These are phyloP conservation scores for Sebastes trivittatus DNA, from an alignment of 2,797 vertebrate species.

Conservation along the genomic window DNA sequence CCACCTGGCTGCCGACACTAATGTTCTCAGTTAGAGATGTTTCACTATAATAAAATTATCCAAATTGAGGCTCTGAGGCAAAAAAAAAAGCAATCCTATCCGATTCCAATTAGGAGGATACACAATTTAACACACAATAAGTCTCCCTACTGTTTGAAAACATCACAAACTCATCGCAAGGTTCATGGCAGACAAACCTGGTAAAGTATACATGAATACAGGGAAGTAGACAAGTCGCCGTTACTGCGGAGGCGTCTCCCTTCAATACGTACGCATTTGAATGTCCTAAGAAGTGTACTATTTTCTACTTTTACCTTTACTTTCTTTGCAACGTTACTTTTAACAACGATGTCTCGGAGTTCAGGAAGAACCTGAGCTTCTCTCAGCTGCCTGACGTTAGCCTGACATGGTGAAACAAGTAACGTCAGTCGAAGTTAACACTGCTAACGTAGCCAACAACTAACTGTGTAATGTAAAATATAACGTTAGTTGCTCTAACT, in stretches of 20 bases:
- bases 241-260: fast-evolving
- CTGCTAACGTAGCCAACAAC: too few species aligned
- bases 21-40: conserved; percentile 22
- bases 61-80: conserved; percentile 12
- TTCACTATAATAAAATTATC: conserved; percentile 16
- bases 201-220: not conserved
- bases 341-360: too few species aligned
- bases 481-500: too few species aligned
- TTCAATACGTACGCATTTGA: too few species aligned
- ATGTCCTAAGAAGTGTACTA: too few species aligned
- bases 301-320: too few species aligned
- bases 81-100: not conserved
- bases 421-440: too few species aligned
- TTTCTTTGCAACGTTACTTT: too few species aligned
- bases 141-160: conserved; percentile 12
- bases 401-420: fast-evolving
- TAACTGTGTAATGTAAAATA: too few species aligned
- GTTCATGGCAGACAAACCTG: not conserved
- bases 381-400: too few species aligned
- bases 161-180: not conserved
- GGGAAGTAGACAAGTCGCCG: too few species aligned
- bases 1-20: conserved; percentile 28
- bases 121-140: conserved; percentile 1
- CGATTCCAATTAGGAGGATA: not conserved
- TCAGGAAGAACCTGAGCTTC: too few species aligned